Conservation (phyloP, 2,113 vertebrate species). For the Amphilophus citrinellus region DNA sequence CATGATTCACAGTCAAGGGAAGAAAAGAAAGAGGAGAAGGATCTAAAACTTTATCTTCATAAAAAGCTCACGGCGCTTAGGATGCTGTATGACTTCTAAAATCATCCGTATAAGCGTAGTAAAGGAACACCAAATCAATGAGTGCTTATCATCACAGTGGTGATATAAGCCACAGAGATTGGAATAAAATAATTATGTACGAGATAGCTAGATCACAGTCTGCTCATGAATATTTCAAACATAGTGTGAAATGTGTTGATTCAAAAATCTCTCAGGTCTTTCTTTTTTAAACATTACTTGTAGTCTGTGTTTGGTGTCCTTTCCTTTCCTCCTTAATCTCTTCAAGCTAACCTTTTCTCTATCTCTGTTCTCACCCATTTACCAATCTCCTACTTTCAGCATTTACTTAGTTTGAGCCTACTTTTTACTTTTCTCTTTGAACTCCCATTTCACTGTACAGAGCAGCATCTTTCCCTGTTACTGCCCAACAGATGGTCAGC, state of each 20-base stretch:
- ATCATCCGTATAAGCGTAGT: neutral
- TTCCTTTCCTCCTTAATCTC: conserved; percentile 12
- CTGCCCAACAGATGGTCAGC: neutral
- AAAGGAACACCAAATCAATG: conserved; percentile 6
- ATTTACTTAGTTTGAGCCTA: neutral
- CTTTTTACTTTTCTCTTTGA: conserved; percentile 1
- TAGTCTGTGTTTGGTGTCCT: neutral
- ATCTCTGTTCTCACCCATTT: neutral
- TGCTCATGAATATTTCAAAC: neutral
- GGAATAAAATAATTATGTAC: conserved; percentile 17
- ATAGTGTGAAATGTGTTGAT: neutral
- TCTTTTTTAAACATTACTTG: neutral
- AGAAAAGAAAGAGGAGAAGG: neutral
- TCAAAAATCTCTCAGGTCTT: neutral
- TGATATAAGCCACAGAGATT: conserved; percentile 23
- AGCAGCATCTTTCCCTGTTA: neutral
- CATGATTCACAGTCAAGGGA: neutral
- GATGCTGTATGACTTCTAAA: neutral
- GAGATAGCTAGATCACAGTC: conserved; percentile 7
- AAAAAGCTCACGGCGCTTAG: neutral
- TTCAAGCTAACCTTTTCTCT: neutral
- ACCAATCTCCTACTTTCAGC: neutral
- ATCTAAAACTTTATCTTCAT: conserved; percentile 1
- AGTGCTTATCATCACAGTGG: conserved; percentile 2
- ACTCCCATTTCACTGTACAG: neutral